These are phyloP conservation scores for Zosterops hypoxanthus DNA, from an alignment of 2,113 vertebrate species.

Conservation along the genomic window DNA sequence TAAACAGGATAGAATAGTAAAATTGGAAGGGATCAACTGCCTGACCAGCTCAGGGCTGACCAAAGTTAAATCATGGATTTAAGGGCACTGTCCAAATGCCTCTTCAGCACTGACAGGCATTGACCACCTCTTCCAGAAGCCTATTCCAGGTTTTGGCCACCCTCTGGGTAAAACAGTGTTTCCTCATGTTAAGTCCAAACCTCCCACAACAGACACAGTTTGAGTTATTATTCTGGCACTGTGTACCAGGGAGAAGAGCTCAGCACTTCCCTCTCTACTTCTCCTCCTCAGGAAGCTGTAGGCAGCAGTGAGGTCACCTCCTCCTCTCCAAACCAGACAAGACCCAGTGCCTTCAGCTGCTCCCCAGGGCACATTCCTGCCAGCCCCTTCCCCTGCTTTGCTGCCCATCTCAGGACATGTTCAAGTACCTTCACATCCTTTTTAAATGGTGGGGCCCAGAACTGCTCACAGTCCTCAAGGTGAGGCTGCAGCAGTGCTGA, in stretches of 20 bases:
- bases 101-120: background rate
- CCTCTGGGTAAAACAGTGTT: background rate
- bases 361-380: background rate
- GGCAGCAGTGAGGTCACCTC: background rate
- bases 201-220: background rate
- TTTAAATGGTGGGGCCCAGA: background rate
- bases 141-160: background rate
- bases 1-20: background rate
- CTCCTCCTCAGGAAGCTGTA: background rate
- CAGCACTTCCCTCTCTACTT: background rate
- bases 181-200: background rate
- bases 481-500: background rate
- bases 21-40: background rate
- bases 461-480: background rate
- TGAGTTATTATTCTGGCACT: background rate
- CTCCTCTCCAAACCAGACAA: background rate
- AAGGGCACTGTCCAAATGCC: background rate
- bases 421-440: background rate
- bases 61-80: background rate
- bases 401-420: background rate
- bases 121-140: background rate
- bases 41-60: background rate
- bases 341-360: background rate
- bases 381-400: background rate
- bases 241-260: background rate